These are phyloP conservation scores for Hystrix brachyura DNA, from an alignment of 2,113 vertebrate genomes.

Conservation along the genomic window DNA sequence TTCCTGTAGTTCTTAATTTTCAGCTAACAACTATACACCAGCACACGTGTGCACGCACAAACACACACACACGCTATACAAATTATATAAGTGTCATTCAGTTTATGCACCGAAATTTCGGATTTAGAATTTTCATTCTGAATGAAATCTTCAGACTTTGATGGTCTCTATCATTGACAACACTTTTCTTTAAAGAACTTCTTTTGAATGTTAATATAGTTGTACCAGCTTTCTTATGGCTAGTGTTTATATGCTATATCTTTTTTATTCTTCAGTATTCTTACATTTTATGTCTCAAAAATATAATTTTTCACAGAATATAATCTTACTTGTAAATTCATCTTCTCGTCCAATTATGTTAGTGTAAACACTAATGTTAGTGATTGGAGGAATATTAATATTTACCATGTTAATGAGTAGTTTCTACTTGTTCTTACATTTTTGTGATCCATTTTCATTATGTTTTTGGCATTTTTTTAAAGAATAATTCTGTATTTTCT, in stretches of 20 bases:
- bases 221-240: neutral
- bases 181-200: neutral
- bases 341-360: neutral
- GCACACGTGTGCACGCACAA: neutral
- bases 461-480: neutral
- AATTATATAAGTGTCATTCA: neutral
- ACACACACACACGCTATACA: neutral
- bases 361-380: neutral
- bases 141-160: neutral
- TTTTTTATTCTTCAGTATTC: neutral
- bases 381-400: neutral
- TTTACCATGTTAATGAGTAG: neutral
- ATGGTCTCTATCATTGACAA: neutral
- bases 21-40: neutral
- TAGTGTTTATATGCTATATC: neutral
- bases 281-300: neutral
- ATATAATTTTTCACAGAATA: constrained; percentile 1
- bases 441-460: neutral
- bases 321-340: neutral
- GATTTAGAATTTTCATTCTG: neutral
- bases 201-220: neutral
- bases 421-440: neutral
- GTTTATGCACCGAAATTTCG: neutral
- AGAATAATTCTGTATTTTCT: neutral
- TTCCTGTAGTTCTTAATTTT: neutral